phyloP scores from a whole-genome alignment of 2,113 vertebrate species.

The Eudorcas thomsonii region DNA sequence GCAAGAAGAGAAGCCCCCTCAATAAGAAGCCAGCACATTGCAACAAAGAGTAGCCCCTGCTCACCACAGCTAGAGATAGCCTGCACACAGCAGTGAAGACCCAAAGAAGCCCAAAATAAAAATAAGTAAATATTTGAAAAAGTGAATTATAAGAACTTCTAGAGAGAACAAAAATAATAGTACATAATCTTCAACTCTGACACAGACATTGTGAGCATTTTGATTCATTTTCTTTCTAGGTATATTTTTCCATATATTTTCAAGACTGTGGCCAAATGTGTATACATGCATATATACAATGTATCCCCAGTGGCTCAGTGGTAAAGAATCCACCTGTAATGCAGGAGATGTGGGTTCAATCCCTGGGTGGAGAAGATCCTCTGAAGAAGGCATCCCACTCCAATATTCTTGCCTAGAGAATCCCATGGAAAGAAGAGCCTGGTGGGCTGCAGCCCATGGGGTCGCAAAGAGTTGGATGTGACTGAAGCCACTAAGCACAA shows the following conservation, averaged over 20 bases:
- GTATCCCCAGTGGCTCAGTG: not conserved
- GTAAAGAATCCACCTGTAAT: not conserved
- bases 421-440: not conserved
- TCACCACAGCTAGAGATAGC: not conserved
- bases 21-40: not conserved
- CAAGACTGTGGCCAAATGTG: not conserved
- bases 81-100: not conserved
- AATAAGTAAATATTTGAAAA: not conserved
- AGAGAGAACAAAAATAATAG: not conserved
- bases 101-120: not conserved
- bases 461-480: not conserved
- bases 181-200: not conserved
- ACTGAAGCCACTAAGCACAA: not conserved
- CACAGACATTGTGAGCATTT: not conserved
- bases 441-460: not conserved
- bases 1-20: not conserved
- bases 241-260: not conserved
- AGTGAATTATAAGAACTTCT: not conserved
- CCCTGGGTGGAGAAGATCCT: not conserved
- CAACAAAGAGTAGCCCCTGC: not conserved
- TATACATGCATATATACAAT: accelerated
- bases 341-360: not conserved
- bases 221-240: not conserved
- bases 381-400: not conserved
- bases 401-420: not conserved